Conservation (phyloP, 2,888 invertebrate genomes). For the Halocaridina rubra region DNA sequence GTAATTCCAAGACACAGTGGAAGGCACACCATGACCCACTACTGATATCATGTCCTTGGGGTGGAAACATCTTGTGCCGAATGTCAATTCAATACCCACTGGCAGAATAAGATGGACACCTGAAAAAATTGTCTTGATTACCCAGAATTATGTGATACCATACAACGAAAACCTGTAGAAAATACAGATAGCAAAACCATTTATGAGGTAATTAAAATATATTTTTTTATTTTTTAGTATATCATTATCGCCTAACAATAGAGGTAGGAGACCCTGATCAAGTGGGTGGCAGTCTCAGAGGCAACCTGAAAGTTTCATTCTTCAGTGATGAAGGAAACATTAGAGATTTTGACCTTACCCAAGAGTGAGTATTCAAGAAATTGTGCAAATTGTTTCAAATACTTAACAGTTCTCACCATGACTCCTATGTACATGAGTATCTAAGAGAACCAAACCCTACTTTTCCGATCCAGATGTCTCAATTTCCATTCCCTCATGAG, state of each 20-base stretch:
- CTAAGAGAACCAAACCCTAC: too few relatives aligned
- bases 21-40: too few relatives aligned
- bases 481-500: neutral
- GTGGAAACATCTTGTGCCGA: neutral
- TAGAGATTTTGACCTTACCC: slow-evolving; percentile 53
- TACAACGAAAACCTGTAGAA: too few relatives aligned
- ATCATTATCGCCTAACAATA: slow-evolving; percentile 51
- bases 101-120: neutral
- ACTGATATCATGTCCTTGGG: neutral
- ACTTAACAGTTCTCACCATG: neutral
- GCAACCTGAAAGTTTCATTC: slow-evolving; percentile 49
- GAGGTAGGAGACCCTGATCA: neutral
- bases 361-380: slow-evolving; percentile 18
- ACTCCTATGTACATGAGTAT: neutral
- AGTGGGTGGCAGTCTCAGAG: slow-evolving; percentile 31
- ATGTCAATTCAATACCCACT: neutral
- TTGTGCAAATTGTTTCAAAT: neutral
- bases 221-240: slow-evolving; percentile 17
- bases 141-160: too few relatives aligned
- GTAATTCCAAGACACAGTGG: too few relatives aligned
- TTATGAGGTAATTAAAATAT: neutral
- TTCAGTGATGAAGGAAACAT: slow-evolving; percentile 46
- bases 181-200: too few relatives aligned
- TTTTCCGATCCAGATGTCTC: too few relatives aligned
- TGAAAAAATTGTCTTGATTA: neutral